These are phyloP conservation scores for Rattus norvegicus DNA, from an alignment of 2,113 vertebrate species.

Conservation along the genomic window DNA sequence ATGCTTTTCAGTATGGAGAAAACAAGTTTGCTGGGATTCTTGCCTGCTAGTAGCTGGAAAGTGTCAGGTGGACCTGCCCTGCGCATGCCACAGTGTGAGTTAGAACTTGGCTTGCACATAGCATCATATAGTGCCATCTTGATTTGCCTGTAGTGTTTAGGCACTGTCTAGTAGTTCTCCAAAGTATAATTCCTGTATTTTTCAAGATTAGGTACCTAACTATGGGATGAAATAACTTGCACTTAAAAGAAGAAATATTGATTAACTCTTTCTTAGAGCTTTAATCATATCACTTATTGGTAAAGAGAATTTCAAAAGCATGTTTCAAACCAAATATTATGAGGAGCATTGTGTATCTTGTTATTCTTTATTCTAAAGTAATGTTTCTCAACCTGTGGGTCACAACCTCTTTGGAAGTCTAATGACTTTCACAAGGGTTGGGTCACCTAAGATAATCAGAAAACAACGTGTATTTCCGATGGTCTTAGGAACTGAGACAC, in stretches of 20 bases:
- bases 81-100: constrained; percentile 39
- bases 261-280: background rate
- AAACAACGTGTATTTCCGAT: background rate
- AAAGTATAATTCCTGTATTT: constrained; percentile 27
- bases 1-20: constrained; percentile 45
- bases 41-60: constrained; percentile 41
- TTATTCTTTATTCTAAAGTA: constrained; percentile 36
- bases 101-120: constrained; percentile 59
- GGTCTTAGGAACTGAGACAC: background rate
- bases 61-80: constrained; percentile 16
- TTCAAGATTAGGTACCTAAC: constrained; percentile 46
- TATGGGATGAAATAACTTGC: constrained; percentile 24
- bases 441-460: background rate
- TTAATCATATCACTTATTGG: constrained; percentile 28
- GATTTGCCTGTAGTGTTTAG: background rate
- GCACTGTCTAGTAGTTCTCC: constrained; percentile 6
- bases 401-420: background rate
- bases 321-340: background rate
- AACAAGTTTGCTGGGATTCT: constrained; percentile 27
- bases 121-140: background rate
- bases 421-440: background rate
- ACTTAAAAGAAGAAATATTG: constrained; percentile 34
- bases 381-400: background rate
- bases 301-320: constrained; percentile 55
- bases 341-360: background rate